Base-by-base conservation (phyloP, 2,888 invertebrate species). In the Campoplex nolae region DNA sequence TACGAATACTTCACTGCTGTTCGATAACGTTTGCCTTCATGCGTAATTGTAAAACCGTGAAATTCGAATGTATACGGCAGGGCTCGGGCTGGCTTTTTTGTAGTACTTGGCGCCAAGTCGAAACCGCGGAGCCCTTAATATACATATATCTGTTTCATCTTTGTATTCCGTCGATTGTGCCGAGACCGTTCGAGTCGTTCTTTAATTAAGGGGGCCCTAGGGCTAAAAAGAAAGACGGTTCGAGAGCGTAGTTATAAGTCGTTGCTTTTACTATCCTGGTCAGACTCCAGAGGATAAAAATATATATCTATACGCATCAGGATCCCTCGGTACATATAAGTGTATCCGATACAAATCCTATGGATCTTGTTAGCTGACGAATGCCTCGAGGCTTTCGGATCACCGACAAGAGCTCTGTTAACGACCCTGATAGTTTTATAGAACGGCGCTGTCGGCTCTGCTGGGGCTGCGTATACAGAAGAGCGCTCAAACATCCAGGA, bases 361-460 rank as follows among this genome's bases (percentile, higher is more conserved):
- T 78, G 80, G 84, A 88, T 80, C 89, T 89, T 89, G 88, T 90
- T 90, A 90, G 88, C 78, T 81, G 86, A 80, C 85, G 83, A 84
- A 87, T 84, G 85, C 87, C 88, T 87, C 78, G 62, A 84, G 89
- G 88, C 87, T 77, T 73, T 56, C 45, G 18, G 77, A 76, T 78
- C 74, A 73, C 54, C 81, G 54, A 68, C 67, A 54, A 58, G 65
- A 83, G 73, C 76, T 81, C 67, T 51, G 68, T 73, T 81, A 86
- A 86, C 84, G 77, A 84, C 54, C 80, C 81, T 58, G 81, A 86
- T 86, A 81, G 84, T 86, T 84, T 86, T 81, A 78, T 79, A 79
- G 56, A 86, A 74, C 71, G 70, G 71, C 23, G 71, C 23, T 42
- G 54, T 32, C 51, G 71, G 74, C 51, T 58, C 48, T 23, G 42